Percentiles rank a stretch among this genome's conserved stretches.
phyloP scores from a whole-genome alignment of 2,888 invertebrate species.

The Euproctis similis region DNA sequence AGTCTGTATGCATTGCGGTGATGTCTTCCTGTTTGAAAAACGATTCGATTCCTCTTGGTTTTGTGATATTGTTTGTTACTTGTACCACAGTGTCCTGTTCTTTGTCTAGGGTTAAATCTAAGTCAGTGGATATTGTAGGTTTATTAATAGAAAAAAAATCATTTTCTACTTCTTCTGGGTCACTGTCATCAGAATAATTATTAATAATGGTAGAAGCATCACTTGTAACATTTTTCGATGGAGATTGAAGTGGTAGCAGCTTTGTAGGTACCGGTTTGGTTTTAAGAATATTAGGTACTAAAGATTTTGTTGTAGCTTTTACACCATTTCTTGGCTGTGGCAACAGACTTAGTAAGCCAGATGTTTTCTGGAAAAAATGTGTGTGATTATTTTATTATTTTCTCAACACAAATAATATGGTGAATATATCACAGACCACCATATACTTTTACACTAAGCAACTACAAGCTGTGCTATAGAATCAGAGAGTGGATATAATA shows the following conservation, averaged over 20 bases:
- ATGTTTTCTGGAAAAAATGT: constrained; percentile 70
- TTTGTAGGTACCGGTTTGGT: constrained; percentile 39
- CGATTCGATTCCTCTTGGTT: constrained; percentile 44
- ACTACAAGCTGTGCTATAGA: too few relatives aligned
- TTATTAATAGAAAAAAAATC: constrained; percentile 75
- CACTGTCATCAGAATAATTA: constrained; percentile 63
- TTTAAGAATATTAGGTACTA: constrained; percentile 65
- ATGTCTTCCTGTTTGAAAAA: constrained; percentile 58
- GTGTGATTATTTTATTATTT: neutral
- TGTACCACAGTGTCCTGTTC: constrained; percentile 18
- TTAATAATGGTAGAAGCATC: constrained; percentile 28
- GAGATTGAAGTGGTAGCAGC: constrained; percentile 15
- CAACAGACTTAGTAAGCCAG: constrained; percentile 80
- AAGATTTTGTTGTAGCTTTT: constrained; percentile 43
- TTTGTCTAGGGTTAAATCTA: constrained; percentile 48
- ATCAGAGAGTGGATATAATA: too few relatives aligned
- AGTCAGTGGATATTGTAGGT: constrained; percentile 49
- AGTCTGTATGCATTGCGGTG: too few relatives aligned
- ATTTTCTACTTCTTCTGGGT: constrained; percentile 68
- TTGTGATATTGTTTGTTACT: constrained; percentile 15
- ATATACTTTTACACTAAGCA: too few relatives aligned
- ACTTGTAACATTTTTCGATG: constrained; percentile 33
- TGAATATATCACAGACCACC: too few relatives aligned
- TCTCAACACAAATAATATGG: neutral
- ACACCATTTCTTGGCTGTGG: constrained; percentile 79